A percentile compares a stretch with the other conserved stretches of the same genome.
phyloP scores from a whole-genome alignment of 2,113 vertebrate genomes.

The Paradisaea rubra region DNA sequence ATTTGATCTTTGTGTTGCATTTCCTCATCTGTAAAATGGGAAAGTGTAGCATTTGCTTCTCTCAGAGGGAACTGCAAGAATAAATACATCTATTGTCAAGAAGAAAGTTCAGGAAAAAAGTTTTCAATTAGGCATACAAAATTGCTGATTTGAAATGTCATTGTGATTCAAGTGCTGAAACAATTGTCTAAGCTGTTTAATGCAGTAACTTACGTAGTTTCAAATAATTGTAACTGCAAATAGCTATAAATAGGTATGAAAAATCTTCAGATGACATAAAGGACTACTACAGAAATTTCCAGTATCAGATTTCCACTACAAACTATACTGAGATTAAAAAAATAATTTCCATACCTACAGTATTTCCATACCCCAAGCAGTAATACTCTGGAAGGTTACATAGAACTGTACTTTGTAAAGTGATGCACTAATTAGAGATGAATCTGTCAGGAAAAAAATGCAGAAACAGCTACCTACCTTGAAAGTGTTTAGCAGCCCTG shows the following conservation, averaged over 20 bases:
- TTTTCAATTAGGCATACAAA: not conserved
- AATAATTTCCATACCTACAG: not conserved
- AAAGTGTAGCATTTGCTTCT: not conserved
- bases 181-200: not conserved
- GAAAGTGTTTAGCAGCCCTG: not conserved
- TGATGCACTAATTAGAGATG: not conserved
- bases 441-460: not conserved
- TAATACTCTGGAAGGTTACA: not conserved
- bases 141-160: not conserved
- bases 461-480: not conserved
- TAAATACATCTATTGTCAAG: not conserved
- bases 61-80: not conserved
- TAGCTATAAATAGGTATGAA: not conserved
- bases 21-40: not conserved
- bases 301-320: not conserved
- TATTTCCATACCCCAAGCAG: not conserved
- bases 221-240: not conserved
- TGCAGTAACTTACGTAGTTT: not conserved
- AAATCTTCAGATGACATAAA: not conserved
- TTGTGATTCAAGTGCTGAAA: not conserved
- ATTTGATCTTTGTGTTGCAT: not conserved
- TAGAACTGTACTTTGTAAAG: not conserved
- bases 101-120: not conserved
- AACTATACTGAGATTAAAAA: not conserved
- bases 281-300: not conserved